phyloP scores from a whole-genome alignment of 37 sponge, comb jelly and placozoan species.

The Beroe forskalii region DNA sequence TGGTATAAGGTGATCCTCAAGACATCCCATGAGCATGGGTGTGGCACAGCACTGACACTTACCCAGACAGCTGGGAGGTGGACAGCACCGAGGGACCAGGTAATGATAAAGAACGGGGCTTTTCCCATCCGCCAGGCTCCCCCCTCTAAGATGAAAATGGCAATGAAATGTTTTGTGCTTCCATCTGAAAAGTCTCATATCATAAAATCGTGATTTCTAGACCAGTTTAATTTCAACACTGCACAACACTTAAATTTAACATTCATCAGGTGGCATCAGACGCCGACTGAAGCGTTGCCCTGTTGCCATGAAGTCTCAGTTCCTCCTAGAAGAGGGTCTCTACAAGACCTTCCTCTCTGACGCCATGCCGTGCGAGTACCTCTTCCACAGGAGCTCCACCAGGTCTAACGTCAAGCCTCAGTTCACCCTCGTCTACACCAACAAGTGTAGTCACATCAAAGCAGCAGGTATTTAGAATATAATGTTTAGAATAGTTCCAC shows the following conservation, averaged over 20 bases:
- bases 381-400: not conserved
- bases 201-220: too few species aligned
- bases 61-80: conserved; percentile 63
- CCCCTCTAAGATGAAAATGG: too few species aligned
- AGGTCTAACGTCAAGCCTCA: conserved; percentile 10
- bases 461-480: too few species aligned
- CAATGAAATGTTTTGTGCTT: too few species aligned
- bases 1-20: conserved; percentile 62
- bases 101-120: too few species aligned
- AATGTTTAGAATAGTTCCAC: too few species aligned
- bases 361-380: conserved; percentile 28
- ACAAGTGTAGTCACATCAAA: conserved; percentile 57
- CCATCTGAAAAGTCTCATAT: too few species aligned
- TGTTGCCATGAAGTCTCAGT: not conserved
- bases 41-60: conserved; percentile 56
- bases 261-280: conserved; percentile 47
- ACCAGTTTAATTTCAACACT: too few species aligned
- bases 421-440: conserved; percentile 50
- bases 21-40: conserved; percentile 23
- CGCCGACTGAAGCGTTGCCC: conserved; percentile 35
- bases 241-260: too few species aligned
- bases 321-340: conserved; percentile 21
- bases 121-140: too few species aligned
- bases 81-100: conserved; percentile 62
- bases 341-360: conserved; percentile 20